Base-by-base conservation (phyloP, 2,888 invertebrate species). In the Oxystoma pomonae region DNA sequence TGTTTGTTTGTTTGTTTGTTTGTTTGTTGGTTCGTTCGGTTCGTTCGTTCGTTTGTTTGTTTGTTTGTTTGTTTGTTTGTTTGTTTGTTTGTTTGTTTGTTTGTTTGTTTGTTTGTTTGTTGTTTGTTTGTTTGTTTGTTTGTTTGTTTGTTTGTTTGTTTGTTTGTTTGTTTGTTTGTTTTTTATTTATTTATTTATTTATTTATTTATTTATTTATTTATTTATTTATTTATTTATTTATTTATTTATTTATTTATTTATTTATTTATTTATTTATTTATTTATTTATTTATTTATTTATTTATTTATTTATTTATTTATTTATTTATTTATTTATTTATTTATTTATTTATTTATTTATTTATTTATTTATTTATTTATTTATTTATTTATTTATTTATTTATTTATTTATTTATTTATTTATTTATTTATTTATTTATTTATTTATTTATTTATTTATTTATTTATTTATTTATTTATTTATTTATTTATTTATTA, bases 1-100 rank as follows among this genome's bases (percentile, higher is more conserved):
- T 18, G 53, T 53, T 53, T 18, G 53, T 53, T 53, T 18, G 53
- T 53, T 53, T 18, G 53, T 53, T 53, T 18, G 53, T 53, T 53
- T 18, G 3, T 53, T 53, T 3, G 53, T 53, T 53, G 16, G 53
- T 53, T 53, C 7, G 53, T 53, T 53, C n/a, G 16, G 53, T 53
- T 53, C 7, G 53, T 53, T 53, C 7, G 53, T 53, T 53, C 7
- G 53, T 53, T 53, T 3, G 53, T 53, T 53, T 3, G 53, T 53
- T 53, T 3, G 53, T 53, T 53, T 3, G 53, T 35, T 35, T 3
- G 35, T 35, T 35, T 3, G 35, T 35, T 35, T 3, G 35, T 35
- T 35, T 3, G 35, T 35, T 35, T 3, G 35, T 35, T 35, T 3
- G 35, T 35, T 35, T 3, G 35, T 35, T 35, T 3, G 35, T 35